A percentile compares a stretch with the other conserved stretches of the same genome.
These are phyloP conservation scores for Coenonympha arcania DNA, from an alignment of 2,888 invertebrate genomes.

Conservation along the genomic window DNA sequence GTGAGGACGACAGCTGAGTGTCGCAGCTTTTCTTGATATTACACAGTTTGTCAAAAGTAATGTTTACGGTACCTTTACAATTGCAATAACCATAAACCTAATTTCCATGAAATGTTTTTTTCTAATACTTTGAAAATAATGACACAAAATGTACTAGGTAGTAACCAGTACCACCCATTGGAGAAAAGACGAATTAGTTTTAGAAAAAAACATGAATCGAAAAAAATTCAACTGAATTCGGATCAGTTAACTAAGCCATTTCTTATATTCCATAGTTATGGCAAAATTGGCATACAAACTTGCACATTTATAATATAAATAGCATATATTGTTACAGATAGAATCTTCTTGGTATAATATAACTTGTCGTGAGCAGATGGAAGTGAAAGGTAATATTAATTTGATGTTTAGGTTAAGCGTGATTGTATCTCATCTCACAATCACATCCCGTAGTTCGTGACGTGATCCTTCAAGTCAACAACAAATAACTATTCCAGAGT, in stretches of 20 bases:
- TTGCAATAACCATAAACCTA: not conserved
- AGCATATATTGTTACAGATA: no score
- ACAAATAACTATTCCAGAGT: constrained; percentile 6
- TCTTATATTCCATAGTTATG: no score
- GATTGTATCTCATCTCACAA: not conserved
- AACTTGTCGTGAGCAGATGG: no score
- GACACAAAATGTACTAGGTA: no score
- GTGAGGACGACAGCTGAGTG: constrained; percentile 2
- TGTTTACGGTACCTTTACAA: not conserved
- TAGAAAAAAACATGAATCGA: no score
- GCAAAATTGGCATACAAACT: no score
- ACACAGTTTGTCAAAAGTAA: constrained; percentile 4
- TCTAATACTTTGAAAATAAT: not conserved
- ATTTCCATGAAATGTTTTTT: not conserved
- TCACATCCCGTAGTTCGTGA: not conserved
- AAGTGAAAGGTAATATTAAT: not conserved
- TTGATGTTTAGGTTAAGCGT: not conserved
- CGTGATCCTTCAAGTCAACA: not conserved
- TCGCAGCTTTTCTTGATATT: constrained; percentile 1
- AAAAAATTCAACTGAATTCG: no score
- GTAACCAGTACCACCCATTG: no score
- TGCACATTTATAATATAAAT: no score
- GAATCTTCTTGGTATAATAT: no score
- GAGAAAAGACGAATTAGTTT: no score
- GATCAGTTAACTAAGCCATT: no score